Evolutionary conservation across 2,888 invertebrate genomes (phyloP).

Genomic region (Silvanus unidentatus): DNA sequence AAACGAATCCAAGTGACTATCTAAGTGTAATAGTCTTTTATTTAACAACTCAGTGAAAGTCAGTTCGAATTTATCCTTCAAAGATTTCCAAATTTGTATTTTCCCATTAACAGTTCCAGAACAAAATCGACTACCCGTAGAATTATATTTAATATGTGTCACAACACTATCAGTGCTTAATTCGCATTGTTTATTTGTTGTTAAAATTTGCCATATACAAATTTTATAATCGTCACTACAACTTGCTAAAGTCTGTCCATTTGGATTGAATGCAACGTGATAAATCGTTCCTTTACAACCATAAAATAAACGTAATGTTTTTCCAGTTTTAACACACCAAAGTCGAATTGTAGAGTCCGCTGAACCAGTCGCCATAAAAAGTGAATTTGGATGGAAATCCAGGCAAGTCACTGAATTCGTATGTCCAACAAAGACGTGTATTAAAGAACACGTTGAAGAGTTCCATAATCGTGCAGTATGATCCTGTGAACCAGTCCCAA

Average conservation of each 20-base stretch:
- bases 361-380: constrained; percentile 85
- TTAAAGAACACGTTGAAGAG: constrained; percentile 62
- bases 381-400: constrained; percentile 89
- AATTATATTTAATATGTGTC: no score
- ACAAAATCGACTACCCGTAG: no score
- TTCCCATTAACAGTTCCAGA: no score
- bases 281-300: constrained; percentile 73
- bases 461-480: constrained; percentile 77
- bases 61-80: no score
- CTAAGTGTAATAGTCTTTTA: no score
- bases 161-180: no score
- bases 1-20: no score
- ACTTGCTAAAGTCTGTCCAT: constrained; percentile 77
- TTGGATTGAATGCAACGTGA: constrained; percentile 75
- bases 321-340: constrained; percentile 81
- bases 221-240: constrained; percentile 72
- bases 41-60: no score
- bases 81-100: no score
- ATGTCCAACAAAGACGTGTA: constrained; percentile 84
- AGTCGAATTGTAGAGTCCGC: constrained; percentile 83
- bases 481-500: constrained; percentile 77
- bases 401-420: constrained; percentile 79
- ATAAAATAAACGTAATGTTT: constrained; percentile 70
- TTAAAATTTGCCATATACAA: constrained; percentile 64
- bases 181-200: no score